Percentiles rank a stretch among this genome's conserved stretches.
phyloP scores from a whole-genome alignment of 37 sponge, comb jelly and placozoan species.

The Ianthella basta region DNA sequence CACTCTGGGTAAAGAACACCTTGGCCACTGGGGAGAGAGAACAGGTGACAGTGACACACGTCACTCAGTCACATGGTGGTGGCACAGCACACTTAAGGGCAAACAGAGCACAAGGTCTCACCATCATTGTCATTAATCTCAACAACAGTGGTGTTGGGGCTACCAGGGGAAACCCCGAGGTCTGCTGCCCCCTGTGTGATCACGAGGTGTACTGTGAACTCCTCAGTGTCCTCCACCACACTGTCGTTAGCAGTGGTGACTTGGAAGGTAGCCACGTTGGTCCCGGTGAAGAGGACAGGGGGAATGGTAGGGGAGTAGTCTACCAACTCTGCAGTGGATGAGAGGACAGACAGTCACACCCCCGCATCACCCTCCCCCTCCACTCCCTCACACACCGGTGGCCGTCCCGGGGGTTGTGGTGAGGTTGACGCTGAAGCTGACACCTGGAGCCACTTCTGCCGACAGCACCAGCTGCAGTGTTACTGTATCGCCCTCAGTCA shows the following conservation, averaged over 20 bases:
- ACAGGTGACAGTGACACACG: too few relatives aligned
- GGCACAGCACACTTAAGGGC: too few relatives aligned
- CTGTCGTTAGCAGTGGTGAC: not conserved
- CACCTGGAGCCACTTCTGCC: not conserved
- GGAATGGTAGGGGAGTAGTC: not conserved
- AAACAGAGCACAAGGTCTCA: not conserved
- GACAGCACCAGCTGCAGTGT: not conserved
- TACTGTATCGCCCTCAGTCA: not conserved
- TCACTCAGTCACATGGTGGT: too few relatives aligned
- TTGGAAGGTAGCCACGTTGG: not conserved
- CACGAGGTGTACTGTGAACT: not conserved
- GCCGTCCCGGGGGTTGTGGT: too few relatives aligned
- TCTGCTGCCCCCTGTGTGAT: not conserved
- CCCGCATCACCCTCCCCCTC: too few relatives aligned
- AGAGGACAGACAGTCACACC: too few relatives aligned
- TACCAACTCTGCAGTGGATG: not conserved
- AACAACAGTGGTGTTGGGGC: not conserved
- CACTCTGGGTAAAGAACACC: too few relatives aligned
- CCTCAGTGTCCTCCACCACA: conserved; percentile 13
- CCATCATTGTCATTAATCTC: conserved; percentile 5
- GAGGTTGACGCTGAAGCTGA: not conserved
- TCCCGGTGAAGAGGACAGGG: conserved; percentile 7
- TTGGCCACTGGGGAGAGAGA: too few relatives aligned
- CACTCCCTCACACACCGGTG: too few relatives aligned
- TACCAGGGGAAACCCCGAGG: conserved; percentile 5